Evolutionary conservation across 2,113 vertebrate species (phyloP), one percentile per base, ranked within the genome.

Genomic region (Periophthalmus modestus): DNA sequence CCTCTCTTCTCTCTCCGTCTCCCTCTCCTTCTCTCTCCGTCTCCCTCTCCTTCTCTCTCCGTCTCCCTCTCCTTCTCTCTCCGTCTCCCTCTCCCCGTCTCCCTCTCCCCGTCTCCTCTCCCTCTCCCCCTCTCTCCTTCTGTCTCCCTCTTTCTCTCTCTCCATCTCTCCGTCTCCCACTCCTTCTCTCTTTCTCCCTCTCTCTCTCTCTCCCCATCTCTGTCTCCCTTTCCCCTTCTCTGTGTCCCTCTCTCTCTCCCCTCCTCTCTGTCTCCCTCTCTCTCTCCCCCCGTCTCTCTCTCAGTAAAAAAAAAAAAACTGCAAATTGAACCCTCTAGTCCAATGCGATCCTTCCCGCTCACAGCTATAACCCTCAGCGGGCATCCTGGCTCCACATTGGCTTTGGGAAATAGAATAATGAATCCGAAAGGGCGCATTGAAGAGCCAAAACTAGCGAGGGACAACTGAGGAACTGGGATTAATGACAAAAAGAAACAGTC

Each of bases 401-500:
- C 63, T 78, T 77, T 73, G 24, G 68, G 52, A 75, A 47, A 74
- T 54, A 72, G 66, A 75, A 76, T 73, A 66, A 76, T 66, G 73
- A 77, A 82, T 83, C 34, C 21, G 62, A 62, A 46, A 67, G 76
- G 63, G 69, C 79, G 77, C 57, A 18, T 2, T 34, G 59, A 73
- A 71, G 18, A 70, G 62, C 65, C 43, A 67, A 48, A 48, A 66
- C 82, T 39, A 71, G 23, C 74, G 54, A 34, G 28, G 71, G 82
- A 68, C 43, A 66, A 74, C 65, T 73, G 63, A 39, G 78, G 72
- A 48, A 74, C 59, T 66, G 24, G 54, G 66, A 71, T 79, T 73
- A 76, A 85, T 79, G 74, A 82, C 48, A 85, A 82, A 70, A 71
- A 65, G 73, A 65, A 57, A 54, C 74, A 50, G 15, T 71, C 57